A percentile compares a stretch with the other conserved stretches of the same genome.
phyloP scores from a whole-genome alignment of 2,888 invertebrate genomes.

The Caenorhabditis virilis region DNA sequence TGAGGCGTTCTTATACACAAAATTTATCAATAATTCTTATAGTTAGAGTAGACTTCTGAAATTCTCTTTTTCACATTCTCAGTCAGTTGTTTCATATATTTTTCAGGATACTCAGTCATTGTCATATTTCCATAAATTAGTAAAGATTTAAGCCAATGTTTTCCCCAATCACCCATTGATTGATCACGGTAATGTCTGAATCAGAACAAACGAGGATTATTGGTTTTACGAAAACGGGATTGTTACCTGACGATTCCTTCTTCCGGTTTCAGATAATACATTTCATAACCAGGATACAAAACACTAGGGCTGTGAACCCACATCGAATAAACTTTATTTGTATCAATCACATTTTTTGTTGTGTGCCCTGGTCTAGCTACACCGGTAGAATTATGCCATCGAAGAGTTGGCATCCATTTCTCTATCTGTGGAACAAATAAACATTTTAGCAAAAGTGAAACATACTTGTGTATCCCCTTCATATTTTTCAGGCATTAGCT shows the following conservation, averaged over 20 bases:
- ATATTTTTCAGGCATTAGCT: slow-evolving; percentile 25
- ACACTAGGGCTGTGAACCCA: not conserved
- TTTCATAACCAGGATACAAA: slow-evolving; percentile 1
- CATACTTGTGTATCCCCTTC: slow-evolving; percentile 17
- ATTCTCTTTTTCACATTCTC: slow-evolving; percentile 15
- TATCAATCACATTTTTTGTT: slow-evolving; percentile 23
- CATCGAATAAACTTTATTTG: slow-evolving; percentile 14
- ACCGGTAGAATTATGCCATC: slow-evolving; percentile 25
- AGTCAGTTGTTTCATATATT: slow-evolving; percentile 8
- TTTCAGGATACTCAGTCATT: slow-evolving; percentile 14
- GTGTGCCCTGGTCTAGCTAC: slow-evolving; percentile 31
- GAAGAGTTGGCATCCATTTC: slow-evolving; percentile 32
- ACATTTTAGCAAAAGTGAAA: not conserved
- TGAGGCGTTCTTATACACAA: no score
- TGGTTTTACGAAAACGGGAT: no score
- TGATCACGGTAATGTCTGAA: slow-evolving; percentile 32
- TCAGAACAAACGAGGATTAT: not conserved
- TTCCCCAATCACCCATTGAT: slow-evolving; percentile 17
- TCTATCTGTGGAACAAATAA: no score
- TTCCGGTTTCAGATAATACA: slow-evolving; percentile 9
- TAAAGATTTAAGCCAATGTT: slow-evolving; percentile 9
- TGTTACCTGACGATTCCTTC: slow-evolving; percentile 25
- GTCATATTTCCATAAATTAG: slow-evolving; percentile 14
- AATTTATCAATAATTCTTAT: no score
- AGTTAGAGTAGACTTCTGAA: slow-evolving; percentile 10